Conservation (phyloP, 1,140 invertebrate species). For the Spodoptera litura region DNA sequence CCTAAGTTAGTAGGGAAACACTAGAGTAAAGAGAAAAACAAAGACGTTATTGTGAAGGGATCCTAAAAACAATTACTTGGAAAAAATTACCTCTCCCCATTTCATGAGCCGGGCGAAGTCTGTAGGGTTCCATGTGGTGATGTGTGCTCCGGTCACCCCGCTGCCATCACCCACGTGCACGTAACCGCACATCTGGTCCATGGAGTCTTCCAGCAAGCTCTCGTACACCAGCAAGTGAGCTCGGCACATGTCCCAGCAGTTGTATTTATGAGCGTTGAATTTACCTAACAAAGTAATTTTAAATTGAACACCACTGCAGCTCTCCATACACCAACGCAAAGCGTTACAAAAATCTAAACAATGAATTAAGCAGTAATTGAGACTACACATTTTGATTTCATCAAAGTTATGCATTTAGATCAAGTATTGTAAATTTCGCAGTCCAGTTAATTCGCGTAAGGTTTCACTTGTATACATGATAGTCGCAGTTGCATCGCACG, state of each 20-base stretch:
- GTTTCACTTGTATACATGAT: not conserved
- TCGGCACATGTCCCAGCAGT: slow-evolving; percentile 89
- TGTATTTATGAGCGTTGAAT: slow-evolving; percentile 89
- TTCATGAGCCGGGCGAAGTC: slow-evolving; percentile 89
- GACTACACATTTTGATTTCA: not conserved
- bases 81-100: slow-evolving; percentile 88
- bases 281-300: slow-evolving; percentile 77
- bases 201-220: slow-evolving; percentile 90
- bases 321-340: not conserved
- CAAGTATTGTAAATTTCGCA: slow-evolving; percentile 26
- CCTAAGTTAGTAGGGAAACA: no score
- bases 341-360: slow-evolving; percentile 4
- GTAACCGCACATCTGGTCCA: slow-evolving; percentile 90
- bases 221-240: slow-evolving; percentile 90
- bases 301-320: not conserved
- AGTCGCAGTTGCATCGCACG: slow-evolving; percentile 39
- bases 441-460: slow-evolving; percentile 14
- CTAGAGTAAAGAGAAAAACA: no score
- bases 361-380: no score
- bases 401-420: not conserved
- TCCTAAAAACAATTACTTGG: not conserved
- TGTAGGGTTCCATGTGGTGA: slow-evolving; percentile 89
- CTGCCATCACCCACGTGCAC: slow-evolving; percentile 89
- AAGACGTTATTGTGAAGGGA: no score
- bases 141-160: slow-evolving; percentile 87